phyloP scores from a whole-genome alignment of 2,797 vertebrate species.

The Danio albolineatus region DNA sequence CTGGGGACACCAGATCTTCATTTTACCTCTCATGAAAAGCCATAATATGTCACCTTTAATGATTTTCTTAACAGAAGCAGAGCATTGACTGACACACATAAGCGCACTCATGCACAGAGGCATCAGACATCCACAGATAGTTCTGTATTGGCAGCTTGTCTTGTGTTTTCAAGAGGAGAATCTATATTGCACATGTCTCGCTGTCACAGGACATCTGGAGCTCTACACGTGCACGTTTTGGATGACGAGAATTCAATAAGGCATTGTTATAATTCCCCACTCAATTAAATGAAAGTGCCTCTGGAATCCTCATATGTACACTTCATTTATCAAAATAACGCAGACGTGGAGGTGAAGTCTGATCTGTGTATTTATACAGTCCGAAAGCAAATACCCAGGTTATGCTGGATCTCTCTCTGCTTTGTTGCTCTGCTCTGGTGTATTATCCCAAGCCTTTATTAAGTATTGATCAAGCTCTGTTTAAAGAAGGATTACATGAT shows the following conservation, averaged over 20 bases:
- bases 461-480: constrained; percentile 56
- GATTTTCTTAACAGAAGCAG: too few relatives aligned
- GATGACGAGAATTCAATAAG: constrained; percentile 8
- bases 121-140: constrained; percentile 28
- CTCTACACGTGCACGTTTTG: neutral
- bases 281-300: constrained; percentile 20
- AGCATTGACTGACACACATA: neutral
- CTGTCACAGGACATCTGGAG: constrained; percentile 28
- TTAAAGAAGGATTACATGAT: constrained; percentile 58
- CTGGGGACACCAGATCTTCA: too few relatives aligned
- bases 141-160: constrained; percentile 41
- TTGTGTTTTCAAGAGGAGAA: constrained; percentile 40
- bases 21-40: too few relatives aligned
- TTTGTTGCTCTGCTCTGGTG: constrained; percentile 30
- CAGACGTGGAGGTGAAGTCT: neutral
- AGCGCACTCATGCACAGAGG: constrained; percentile 19
- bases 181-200: constrained; percentile 18
- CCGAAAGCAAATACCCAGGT: constrained; percentile 12
- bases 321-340: constrained; percentile 33
- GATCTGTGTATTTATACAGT: constrained; percentile 6
- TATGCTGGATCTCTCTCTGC: neutral
- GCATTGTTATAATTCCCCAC: constrained; percentile 20
- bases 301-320: constrained; percentile 22
- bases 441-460: constrained; percentile 50
- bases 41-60: too few relatives aligned